These are phyloP conservation scores for Chlorocebus sabaeus DNA, from an alignment of 2,113 vertebrate species.

Conservation along the genomic window DNA sequence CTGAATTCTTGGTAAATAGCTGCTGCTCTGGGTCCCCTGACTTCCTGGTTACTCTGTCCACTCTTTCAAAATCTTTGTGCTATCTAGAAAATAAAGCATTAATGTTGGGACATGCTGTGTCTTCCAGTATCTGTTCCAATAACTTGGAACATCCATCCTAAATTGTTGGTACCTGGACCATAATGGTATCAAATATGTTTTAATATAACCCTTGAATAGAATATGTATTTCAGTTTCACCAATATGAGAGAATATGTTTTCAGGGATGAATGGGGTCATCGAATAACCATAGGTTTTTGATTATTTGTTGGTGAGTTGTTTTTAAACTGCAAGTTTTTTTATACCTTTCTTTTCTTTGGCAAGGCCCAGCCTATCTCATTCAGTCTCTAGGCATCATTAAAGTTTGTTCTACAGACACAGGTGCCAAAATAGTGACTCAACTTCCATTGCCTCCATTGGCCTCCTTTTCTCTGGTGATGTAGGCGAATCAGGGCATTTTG, in stretches of 20 bases:
- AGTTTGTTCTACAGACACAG: background rate
- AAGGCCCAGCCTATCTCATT: background rate
- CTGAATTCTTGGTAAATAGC: background rate
- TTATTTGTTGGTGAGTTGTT: background rate
- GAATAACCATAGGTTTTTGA: background rate
- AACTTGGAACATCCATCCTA: background rate
- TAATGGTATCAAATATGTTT: background rate
- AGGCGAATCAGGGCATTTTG: background rate
- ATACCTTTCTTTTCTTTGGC: background rate
- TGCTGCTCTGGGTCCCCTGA: background rate
- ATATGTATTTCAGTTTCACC: background rate
- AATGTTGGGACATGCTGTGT: background rate
- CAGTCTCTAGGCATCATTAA: background rate
- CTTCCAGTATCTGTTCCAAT: background rate
- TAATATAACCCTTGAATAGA: background rate
- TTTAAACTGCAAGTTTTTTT: background rate
- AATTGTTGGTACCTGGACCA: background rate
- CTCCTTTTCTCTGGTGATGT: background rate
- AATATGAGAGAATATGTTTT: background rate
- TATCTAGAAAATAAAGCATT: background rate
- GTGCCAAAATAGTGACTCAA: background rate
- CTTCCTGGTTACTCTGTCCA: background rate
- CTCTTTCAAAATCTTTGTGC: background rate
- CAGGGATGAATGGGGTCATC: background rate
- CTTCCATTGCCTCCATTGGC: background rate